Percentiles rank a stretch among this genome's conserved stretches.
These are phyloP conservation scores for Hydractinia symbiolongicarpus DNA, from an alignment of 30 jellyfish, hydroid and myxozoan species.

Conservation along the genomic window DNA sequence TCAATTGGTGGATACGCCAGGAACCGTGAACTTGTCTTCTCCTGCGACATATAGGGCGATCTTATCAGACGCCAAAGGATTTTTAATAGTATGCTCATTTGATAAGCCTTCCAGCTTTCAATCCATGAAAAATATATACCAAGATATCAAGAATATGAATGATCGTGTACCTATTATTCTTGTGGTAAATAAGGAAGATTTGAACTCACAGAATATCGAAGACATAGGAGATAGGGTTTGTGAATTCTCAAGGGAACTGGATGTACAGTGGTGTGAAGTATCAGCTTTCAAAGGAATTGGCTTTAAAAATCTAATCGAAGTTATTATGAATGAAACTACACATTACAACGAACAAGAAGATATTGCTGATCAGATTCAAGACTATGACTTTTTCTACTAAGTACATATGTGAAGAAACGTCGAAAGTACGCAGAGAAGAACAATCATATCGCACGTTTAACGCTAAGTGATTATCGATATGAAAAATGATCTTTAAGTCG, in stretches of 20 bases:
- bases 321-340: neutral
- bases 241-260: neutral
- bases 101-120: conserved; percentile 6
- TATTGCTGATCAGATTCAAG: neutral
- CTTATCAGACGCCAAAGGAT: conserved; percentile 1
- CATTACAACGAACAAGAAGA: conserved; percentile 4
- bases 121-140: neutral
- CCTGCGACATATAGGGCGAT: neutral
- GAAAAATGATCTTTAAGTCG: too few relatives aligned
- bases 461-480: too few relatives aligned
- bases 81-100: conserved; percentile 8
- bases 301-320: conserved; percentile 4
- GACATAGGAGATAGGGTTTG: neutral
- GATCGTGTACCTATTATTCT: neutral
- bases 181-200: neutral
- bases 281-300: neutral
- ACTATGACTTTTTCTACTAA: too few relatives aligned
- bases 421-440: too few relatives aligned
- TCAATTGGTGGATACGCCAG: conserved; percentile 20
- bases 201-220: neutral
- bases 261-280: neutral
- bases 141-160: neutral
- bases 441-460: too few relatives aligned
- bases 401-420: too few relatives aligned
- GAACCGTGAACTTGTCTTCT: neutral